These are phyloP conservation scores for Oreamnos americanus DNA, from an alignment of 2,113 vertebrate genomes.

Conservation along the genomic window DNA sequence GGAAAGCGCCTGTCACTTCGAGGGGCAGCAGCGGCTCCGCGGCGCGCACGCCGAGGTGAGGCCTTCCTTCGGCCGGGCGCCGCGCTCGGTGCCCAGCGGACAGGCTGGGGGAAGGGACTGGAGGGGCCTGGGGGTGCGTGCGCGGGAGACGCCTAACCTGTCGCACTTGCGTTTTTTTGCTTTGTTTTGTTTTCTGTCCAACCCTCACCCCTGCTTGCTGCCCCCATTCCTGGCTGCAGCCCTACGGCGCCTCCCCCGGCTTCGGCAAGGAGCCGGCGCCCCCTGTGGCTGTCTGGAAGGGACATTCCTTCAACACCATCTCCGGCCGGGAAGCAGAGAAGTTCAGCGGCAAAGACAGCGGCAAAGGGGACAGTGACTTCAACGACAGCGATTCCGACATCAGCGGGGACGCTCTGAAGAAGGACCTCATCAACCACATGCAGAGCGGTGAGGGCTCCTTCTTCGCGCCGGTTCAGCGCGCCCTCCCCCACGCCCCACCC, in stretches of 20 bases:
- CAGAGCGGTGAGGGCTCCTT: conserved; percentile 87
- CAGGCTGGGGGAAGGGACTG: conserved; percentile 48
- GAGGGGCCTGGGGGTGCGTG: not conserved
- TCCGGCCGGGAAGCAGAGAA: conserved; percentile 91
- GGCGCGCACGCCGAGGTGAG: conserved; percentile 90
- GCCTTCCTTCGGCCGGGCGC: not conserved
- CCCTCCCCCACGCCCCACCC: not conserved
- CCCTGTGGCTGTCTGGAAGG: conserved; percentile 94
- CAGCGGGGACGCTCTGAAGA: conserved; percentile 94
- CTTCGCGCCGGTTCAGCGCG: not conserved
- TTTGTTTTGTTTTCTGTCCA: not conserved
- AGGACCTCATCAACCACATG: conserved; percentile 91
- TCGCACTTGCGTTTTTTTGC: not conserved
- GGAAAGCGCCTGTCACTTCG: conserved; percentile 85
- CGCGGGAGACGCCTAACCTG: not conserved
- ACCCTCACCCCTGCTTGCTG: not conserved
- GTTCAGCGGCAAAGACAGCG: conserved; percentile 98
- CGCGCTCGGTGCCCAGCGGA: conserved; percentile 40
- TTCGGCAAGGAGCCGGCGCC: conserved; percentile 89
- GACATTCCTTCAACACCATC: conserved; percentile 95
- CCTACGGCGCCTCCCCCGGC: conserved; percentile 87
- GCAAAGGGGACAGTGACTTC: conserved; percentile 98
- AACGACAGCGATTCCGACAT: conserved; percentile 98
- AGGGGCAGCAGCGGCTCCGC: conserved; percentile 88
- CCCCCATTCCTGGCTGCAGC: conserved; percentile 76